A percentile compares a stretch with the other conserved stretches of the same genome.
These are phyloP conservation scores for Ditylenchus dipsaci DNA, from an alignment of 1,140 invertebrate genomes.

Conservation along the genomic window DNA sequence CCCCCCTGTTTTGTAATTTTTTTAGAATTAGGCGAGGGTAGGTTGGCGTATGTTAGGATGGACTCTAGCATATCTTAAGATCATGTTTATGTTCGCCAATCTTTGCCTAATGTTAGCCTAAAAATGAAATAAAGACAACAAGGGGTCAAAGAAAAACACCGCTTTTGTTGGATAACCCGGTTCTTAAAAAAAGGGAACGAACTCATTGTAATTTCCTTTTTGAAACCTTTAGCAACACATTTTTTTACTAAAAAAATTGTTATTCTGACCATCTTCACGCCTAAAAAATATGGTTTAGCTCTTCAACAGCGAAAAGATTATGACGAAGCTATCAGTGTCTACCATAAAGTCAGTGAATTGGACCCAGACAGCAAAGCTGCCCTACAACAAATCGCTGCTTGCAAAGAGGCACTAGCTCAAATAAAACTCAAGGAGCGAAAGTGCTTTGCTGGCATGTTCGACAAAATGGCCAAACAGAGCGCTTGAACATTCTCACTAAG, in stretches of 20 bases:
- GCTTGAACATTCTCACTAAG: conserved; percentile 3
- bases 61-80: too few species aligned
- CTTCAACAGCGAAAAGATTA: conserved; percentile 72
- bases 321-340: conserved; percentile 73
- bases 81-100: too few species aligned
- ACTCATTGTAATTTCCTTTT: too few species aligned
- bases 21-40: too few species aligned
- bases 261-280: neutral
- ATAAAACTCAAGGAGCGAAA: conserved; percentile 77
- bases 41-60: too few species aligned
- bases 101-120: too few species aligned
- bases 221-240: neutral
- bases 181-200: too few species aligned
- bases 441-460: conserved; percentile 88
- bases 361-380: conserved; percentile 80
- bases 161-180: too few species aligned
- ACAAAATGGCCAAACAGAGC: conserved; percentile 58
- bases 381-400: conserved; percentile 70
- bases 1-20: too few species aligned
- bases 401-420: conserved; percentile 72
- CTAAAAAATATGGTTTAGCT: conserved; percentile 62
- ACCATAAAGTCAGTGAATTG: conserved; percentile 68
- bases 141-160: neutral
- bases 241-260: too few species aligned
- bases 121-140: too few species aligned